Base-by-base conservation (phyloP, 2,113 vertebrate species). In the Illadopsis cleaveri region DNA sequence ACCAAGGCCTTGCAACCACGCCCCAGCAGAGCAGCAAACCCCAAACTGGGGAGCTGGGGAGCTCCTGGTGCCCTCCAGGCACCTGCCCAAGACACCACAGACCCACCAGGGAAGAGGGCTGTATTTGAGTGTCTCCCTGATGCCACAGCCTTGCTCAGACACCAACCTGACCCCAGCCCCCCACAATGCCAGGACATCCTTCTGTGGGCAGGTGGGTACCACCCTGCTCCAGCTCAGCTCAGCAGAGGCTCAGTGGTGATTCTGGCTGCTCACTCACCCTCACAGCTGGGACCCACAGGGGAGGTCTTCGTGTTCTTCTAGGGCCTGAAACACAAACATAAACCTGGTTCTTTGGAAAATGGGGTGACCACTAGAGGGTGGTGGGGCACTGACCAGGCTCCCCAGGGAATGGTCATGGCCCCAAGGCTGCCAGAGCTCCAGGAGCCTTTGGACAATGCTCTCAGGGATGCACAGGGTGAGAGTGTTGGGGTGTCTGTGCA, bases 391-490 rank as follows among this genome's bases (percentile, higher is more conserved):
- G 60, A 5, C 20, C 45, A 73, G 68, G 19, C 19, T 73, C 60
- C 44, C 60, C 76, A 44, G 44, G 66, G 22, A 38, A 48, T 13
- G 42, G 58, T 1, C 50, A 10, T 1, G 0, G 76, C 22, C 31
- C 58, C 3, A 0, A 57, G 58, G 86, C 66, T 56, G 37, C 17
- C 44, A 50, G 42, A 88, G 66, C 66, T 80, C 42, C 44, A 48
- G 35, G 57, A 57, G 25, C 0, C 0, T 11, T 72, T 50, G 50
- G 35, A 23, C 58, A 57, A 0, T 0, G 0, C 6, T 35, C 0
- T 1, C 50, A 57, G 66, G 42, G 58, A 54, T 64, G 23, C 10
- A 0, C 50, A 65, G 16, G 17, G 21, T 64, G 35, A 35, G 35
- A 9, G 11, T 71, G 20, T 1, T 56, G 65, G 21, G 30, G 13